phyloP scores from a whole-genome alignment of 2,113 vertebrate species.

The Mionectes macconnelli region DNA sequence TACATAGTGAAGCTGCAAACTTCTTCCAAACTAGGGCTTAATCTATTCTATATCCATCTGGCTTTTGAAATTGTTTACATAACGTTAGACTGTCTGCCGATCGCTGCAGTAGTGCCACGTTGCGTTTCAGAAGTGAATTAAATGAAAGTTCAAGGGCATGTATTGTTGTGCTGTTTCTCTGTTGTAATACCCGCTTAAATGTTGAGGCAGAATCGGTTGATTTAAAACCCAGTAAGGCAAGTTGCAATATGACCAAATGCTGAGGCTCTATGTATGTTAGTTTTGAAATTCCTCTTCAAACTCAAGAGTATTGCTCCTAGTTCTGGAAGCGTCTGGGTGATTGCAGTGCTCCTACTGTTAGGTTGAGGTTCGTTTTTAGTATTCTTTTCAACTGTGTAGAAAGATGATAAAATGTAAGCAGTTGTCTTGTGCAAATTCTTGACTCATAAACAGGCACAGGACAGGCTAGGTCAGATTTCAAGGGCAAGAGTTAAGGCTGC shows the following conservation, averaged over 20 bases:
- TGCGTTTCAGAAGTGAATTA: background rate
- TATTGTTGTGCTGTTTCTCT: background rate
- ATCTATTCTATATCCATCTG: background rate
- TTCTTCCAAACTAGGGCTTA: background rate
- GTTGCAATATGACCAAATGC: background rate
- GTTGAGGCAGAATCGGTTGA: background rate
- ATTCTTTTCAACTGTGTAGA: background rate
- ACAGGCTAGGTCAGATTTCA: background rate
- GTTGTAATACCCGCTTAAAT: background rate
- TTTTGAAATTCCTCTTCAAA: background rate
- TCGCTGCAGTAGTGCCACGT: constrained; percentile 8
- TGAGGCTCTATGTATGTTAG: background rate
- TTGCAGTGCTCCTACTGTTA: background rate
- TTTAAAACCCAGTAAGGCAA: background rate
- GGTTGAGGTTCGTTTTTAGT: background rate
- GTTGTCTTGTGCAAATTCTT: background rate
- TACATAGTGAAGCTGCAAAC: background rate
- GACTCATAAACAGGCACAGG: background rate
- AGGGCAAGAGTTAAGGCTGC: background rate
- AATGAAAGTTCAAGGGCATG: background rate
- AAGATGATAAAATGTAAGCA: background rate
- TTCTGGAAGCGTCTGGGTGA: background rate
- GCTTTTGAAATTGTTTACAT: constrained; percentile 22
- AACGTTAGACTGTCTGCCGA: background rate
- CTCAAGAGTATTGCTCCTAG: rapidly evolving